These are phyloP conservation scores for Crotalus horridus DNA, from an alignment of 2,113 vertebrate genomes.

Conservation along the genomic window DNA sequence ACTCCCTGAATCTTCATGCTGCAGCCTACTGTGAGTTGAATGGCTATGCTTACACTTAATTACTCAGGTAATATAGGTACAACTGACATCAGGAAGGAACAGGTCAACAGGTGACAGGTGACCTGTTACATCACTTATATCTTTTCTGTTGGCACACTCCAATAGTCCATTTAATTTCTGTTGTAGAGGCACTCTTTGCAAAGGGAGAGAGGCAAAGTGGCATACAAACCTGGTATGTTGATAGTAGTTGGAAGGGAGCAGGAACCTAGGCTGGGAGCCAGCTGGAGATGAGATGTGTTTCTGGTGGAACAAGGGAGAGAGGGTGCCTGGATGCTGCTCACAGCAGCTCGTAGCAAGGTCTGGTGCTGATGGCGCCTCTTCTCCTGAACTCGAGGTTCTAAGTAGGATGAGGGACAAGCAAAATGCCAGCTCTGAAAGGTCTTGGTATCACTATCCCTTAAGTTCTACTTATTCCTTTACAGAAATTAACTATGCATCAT, in stretches of 20 bases:
- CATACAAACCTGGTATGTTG: slow-evolving; percentile 83
- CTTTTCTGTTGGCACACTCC: neutral
- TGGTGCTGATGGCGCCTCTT: slow-evolving; percentile 79
- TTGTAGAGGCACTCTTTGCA: neutral
- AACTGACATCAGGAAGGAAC: neutral
- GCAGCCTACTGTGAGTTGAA: neutral
- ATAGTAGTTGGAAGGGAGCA: slow-evolving; percentile 74
- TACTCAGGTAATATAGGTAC: neutral
- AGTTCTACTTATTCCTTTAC: neutral
- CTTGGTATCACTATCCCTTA: no score
- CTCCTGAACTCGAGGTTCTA: slow-evolving; percentile 83
- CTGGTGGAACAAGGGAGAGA: slow-evolving; percentile 42
- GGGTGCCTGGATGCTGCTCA: slow-evolving; percentile 70
- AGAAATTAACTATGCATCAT: neutral
- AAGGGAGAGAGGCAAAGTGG: neutral
- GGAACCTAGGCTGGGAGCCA: slow-evolving; percentile 62
- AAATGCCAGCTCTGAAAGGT: neutral
- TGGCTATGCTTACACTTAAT: neutral
- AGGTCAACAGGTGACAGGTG: neutral
- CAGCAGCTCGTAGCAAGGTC: slow-evolving; percentile 69
- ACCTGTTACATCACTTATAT: neutral
- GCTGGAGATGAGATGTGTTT: slow-evolving; percentile 51
- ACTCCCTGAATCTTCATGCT: neutral
- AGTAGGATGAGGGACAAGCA: slow-evolving; percentile 27
- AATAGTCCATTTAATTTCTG: neutral